Evolutionary conservation across 1,140 invertebrate genomes (phyloP).

Genomic region (Neotoxoptera formosana): DNA sequence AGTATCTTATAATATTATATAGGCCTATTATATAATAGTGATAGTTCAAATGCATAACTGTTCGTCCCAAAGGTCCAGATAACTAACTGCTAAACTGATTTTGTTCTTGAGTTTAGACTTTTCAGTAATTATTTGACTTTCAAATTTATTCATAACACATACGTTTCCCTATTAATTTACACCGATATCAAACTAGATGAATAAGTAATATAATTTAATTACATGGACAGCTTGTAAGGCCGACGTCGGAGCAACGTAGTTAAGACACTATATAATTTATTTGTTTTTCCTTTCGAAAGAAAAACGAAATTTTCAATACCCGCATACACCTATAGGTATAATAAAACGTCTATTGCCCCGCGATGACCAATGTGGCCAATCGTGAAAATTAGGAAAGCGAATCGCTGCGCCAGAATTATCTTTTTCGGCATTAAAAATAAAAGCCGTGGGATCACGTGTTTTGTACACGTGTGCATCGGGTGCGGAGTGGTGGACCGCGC

Average conservation of each 20-base stretch:
- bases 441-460: background rate
- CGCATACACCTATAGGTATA: no score
- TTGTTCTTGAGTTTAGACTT: background rate
- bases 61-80: background rate
- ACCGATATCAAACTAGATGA: background rate
- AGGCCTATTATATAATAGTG: no score
- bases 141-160: no score
- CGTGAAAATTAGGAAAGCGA: slow-evolving; percentile 4
- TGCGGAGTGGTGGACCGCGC: background rate
- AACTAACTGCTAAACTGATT: background rate
- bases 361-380: background rate
- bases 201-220: background rate
- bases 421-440: slow-evolving; percentile 38
- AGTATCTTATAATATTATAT: no score
- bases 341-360: background rate
- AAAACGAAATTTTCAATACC: background rate
- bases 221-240: background rate
- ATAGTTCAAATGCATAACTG: background rate
- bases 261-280: background rate
- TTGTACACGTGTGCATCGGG: background rate
- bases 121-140: background rate
- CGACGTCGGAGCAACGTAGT: background rate
- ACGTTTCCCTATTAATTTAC: no score
- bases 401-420: slow-evolving; percentile 10
- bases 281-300: background rate